Base-by-base conservation (phyloP, 2,888 invertebrate genomes). In the Erebia palarica region DNA sequence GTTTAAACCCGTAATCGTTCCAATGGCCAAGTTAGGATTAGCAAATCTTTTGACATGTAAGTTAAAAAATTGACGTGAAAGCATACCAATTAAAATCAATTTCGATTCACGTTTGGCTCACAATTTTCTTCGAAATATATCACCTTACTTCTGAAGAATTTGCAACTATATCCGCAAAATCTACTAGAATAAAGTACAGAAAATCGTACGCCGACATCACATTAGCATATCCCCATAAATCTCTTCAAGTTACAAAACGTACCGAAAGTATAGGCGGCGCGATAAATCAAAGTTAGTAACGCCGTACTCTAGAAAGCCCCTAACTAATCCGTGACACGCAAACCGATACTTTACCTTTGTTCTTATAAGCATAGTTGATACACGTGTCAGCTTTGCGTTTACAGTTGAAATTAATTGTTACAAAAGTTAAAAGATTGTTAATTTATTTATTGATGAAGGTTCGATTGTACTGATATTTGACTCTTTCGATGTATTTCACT, bases 311-410 rank as follows among this genome's bases (percentile, higher is more conserved):
- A 78, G 76, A 78, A 77, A 77, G 73, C 75, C 81, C 77, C 78
- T 85, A 87, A 87, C 85, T 86, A 86, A 86, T 83, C 82, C 81
- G 70, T 74, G 76, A 78, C 90, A 90, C 89, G 91, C 89, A 78
- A 91, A 80, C 84, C 83, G 80, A 88, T 89, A 89, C 87, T 88
- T 88, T 84, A 86, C 83, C 75, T 77, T 75, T 76, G 79, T 80
- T 79, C 80, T 82, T 80, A 80, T 81, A 81, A 73, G 65, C 64
- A 66, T 68, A 55, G 70, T 73, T 65, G 65, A 59, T 59, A 64
- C 70, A 60, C n/a, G n/a, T n/a, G n/a, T n/a, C n/a, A n/a, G n/a
- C n/a, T n/a, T n/a, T n/a, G n/a, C n/a, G n/a, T n/a, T n/a, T n/a
- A n/a, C n/a, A n/a, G n/a, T n/a, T n/a, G n/a, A n/a, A n/a, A n/a